A percentile compares a stretch with the other conserved stretches of the same genome.
These are phyloP conservation scores for Paralichthys olivaceus DNA, from an alignment of 2,113 vertebrate genomes.

Conservation along the genomic window DNA sequence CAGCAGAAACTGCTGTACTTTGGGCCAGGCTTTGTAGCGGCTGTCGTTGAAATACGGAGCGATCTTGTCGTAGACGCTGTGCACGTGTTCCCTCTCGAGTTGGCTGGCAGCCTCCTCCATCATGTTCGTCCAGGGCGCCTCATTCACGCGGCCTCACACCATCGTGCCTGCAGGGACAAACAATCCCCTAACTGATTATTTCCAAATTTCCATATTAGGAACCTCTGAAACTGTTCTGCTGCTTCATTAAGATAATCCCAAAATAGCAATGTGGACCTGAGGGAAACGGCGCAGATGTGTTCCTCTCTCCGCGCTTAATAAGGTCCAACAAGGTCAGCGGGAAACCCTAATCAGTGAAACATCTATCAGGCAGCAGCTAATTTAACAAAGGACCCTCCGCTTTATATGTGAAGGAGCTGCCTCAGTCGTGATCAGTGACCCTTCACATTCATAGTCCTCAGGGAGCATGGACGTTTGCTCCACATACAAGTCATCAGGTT, in stretches of 20 bases:
- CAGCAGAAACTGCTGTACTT: constrained; percentile 84
- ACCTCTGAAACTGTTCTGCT: not conserved
- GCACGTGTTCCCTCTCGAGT: constrained; percentile 82
- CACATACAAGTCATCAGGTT: constrained; percentile 3
- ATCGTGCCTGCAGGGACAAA: constrained; percentile 57
- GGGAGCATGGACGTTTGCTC: not conserved
- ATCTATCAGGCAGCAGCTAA: constrained; percentile 31
- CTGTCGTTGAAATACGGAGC: constrained; percentile 84
- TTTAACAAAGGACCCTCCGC: constrained; percentile 33
- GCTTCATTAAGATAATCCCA: not conserved
- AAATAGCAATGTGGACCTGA: not conserved
- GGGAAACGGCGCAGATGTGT: not conserved
- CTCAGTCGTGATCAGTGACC: not conserved
- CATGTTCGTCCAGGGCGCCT: constrained; percentile 50
- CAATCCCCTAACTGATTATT: constrained; percentile 5
- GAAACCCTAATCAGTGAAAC: constrained; percentile 40
- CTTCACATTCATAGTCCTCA: constrained; percentile 19
- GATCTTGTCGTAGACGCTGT: constrained; percentile 85
- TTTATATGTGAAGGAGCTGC: constrained; percentile 34
- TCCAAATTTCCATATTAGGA: not conserved
- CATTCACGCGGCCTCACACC: constrained; percentile 60
- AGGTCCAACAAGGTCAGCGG: constrained; percentile 33
- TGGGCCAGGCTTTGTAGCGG: constrained; percentile 85
- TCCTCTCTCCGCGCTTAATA: constrained; percentile 24
- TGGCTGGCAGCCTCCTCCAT: constrained; percentile 85